Base-by-base conservation (phyloP, 2,888 invertebrate species). In the Corythucha ciliata region DNA sequence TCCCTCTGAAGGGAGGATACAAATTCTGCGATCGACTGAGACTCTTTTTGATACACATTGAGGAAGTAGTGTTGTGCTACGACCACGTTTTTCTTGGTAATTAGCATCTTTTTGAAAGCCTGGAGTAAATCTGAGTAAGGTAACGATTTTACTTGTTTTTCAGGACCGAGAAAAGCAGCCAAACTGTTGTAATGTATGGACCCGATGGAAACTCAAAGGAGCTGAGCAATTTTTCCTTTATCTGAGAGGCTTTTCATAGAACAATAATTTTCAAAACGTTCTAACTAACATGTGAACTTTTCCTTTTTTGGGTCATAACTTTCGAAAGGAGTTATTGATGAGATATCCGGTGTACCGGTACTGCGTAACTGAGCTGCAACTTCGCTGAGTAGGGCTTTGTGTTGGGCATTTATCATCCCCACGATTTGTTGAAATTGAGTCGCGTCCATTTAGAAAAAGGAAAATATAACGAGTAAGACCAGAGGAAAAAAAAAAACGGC, bases 1-100 rank as follows among this genome's bases (percentile, higher is more conserved):
- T 45, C 32, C 14, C 44, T 32, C n/a, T 25, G 50, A 8, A 50
- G 24, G n/a, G 50, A 4, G 5, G 50, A 42, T 5, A 47, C 44
- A 33, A 33, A 50, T 20, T 50, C 44, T 18, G 39, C 50, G 7
- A 50, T 33, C 10, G 41, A 33, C 20, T 32, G 41, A 24, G 16
- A 16, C 12, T 25, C 40, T 29, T 44, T 7, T 44, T 44, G 45
- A 29, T 29, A 14, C 8, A 24, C 18, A 25, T 18, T 42, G 4
- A 42, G 20, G 20, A 39, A 39, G n/a, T 48, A 34, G 39, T 48
- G 39, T 16, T 48, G 48, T 14, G 48, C 20, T 4, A 39, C 40
- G 7, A 39, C 22, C n/a, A 18, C 20, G 40, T 24, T 39, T 24
- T 39, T 40, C 24, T 24, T 42, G 6, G 40, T 20, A 4, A n/a